Conservation (phyloP, 2,113 vertebrate genomes). For the Burhinus bistriatus region DNA sequence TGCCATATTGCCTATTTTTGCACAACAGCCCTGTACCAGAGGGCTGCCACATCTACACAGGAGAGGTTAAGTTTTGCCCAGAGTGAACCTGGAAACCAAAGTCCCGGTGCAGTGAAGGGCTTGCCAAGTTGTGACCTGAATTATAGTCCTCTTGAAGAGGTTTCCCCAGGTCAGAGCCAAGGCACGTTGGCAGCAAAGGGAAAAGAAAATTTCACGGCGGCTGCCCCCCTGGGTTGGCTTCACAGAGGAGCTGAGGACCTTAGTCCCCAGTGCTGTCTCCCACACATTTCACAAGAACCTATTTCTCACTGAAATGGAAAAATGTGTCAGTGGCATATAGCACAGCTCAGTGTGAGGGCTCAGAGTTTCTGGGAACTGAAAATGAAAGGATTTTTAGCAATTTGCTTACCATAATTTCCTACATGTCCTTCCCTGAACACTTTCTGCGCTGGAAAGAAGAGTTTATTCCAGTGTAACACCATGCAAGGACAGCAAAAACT, state of each 20-base stretch:
- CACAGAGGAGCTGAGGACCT: background rate
- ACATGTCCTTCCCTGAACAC: background rate
- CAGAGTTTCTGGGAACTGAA: background rate
- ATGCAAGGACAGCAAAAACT: constrained; percentile 17
- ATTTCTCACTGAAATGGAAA: background rate
- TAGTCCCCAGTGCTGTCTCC: background rate
- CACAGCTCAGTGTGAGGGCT: background rate
- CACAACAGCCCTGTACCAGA: fast-evolving
- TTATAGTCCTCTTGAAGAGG: background rate
- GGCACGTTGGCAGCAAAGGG: background rate
- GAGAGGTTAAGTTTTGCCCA: background rate
- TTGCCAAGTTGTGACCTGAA: background rate
- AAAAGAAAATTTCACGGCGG: background rate
- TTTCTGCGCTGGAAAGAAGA: background rate
- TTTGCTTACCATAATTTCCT: background rate
- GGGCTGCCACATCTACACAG: background rate
- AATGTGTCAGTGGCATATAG: background rate
- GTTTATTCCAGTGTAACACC: background rate
- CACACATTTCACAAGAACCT: background rate
- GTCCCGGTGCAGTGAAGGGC: background rate
- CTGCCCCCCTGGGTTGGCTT: background rate
- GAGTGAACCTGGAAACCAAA: background rate
- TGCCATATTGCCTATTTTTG: background rate
- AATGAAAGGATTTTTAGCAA: background rate
- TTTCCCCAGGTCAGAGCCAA: background rate